Evolutionary conservation across 2,797 vertebrate species (phyloP), one percentile per base, ranked within the genome.

Genomic region (Xiphophorus birchmanni): DNA sequence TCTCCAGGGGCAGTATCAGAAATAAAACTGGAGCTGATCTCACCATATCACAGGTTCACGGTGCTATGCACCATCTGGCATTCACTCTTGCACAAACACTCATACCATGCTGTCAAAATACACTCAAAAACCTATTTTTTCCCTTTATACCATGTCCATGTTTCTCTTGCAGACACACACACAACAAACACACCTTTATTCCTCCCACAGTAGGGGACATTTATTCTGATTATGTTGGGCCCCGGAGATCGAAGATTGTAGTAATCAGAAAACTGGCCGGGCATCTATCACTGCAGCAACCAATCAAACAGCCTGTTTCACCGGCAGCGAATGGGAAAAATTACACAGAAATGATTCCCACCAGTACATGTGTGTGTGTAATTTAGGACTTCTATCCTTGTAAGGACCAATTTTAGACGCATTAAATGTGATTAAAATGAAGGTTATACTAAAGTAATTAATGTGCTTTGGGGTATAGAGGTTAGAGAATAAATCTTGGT

Each of bases 261-360:
- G 94, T 96, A 95, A 96, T 96, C 95, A 96, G 91, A 96, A 96
- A 95, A 94, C 94, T 93, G 95, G 92, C 95, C 91, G 82, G 92
- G 92, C 95, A 96, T 96, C 93, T 95, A 96, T 96, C 96, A 96
- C 89, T 83, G 89, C 92, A 90, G 90, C 92, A 95, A 95, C 95
- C 95, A 95, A 96, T 96, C 94, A 95, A 95, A 95, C 86, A 78
- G 82, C 67, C 89, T 2, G 71, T 84, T 93, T 86, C 86, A 85
- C 63, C 78, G 50, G 77, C 84, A 84, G 84, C 52, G 76, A 91
- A 90, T 87, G 91, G 88, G 89, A 89, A 89, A 91, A 91, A 92
- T 89, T 91, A 92, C 92, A 89, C 85, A 92, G 88, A 92, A 92
- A 94, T 92, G 86, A 90, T 92, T 91, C 92, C 86, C 89, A 87